phyloP scores from a whole-genome alignment of 1,140 invertebrate species.

The Solen grandis region DNA sequence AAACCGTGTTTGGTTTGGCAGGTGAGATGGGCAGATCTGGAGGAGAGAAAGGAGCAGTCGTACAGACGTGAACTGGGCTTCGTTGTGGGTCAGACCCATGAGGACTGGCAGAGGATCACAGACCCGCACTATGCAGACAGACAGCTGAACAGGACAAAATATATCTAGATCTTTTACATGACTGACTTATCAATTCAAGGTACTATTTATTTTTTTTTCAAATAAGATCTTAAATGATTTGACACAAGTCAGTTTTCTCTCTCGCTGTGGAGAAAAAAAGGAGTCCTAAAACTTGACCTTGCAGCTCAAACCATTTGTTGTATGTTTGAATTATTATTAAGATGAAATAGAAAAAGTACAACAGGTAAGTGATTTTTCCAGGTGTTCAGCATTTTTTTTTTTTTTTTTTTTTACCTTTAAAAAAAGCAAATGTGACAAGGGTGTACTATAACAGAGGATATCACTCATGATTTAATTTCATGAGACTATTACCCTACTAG shows the following conservation, averaged over 20 bases:
- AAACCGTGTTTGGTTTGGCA: slow-evolving; percentile 83
- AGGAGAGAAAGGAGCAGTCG: slow-evolving; percentile 93
- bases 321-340: too few species aligned
- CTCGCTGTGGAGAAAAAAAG: neutral
- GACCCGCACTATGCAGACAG: slow-evolving; percentile 92
- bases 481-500: too few species aligned
- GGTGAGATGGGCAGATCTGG: slow-evolving; percentile 98
- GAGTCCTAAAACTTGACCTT: neutral
- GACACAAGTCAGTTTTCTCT: neutral
- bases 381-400: too few species aligned
- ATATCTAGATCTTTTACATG: slow-evolving; percentile 85
- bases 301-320: neutral
- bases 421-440: too few species aligned
- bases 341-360: neutral
- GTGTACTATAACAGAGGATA: too few species aligned
- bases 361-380: neutral
- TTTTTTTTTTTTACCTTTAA: too few species aligned
- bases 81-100: slow-evolving; percentile 91
- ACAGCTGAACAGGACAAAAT: slow-evolving; percentile 96
- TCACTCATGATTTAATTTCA: too few species aligned
- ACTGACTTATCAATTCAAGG: neutral
- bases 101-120: slow-evolving; percentile 96
- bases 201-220: neutral
- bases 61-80: slow-evolving; percentile 96
- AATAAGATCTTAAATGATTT: neutral